Evolutionary conservation across 2,888 invertebrate species (phyloP).

Genomic region (Synergus umbraculus): DNA sequence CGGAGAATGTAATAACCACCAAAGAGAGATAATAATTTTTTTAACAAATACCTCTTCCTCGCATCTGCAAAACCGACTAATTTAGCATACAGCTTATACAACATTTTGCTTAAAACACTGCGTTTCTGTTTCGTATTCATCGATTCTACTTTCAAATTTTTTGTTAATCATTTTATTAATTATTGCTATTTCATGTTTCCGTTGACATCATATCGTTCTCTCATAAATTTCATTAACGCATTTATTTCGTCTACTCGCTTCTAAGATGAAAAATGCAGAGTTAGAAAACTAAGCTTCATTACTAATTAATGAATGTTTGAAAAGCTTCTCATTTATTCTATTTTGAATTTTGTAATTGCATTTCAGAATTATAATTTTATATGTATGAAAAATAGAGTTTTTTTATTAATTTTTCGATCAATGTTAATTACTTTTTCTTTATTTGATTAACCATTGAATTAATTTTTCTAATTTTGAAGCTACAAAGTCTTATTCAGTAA

Average conservation of each 20-base stretch:
- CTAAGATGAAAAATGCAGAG: neutral
- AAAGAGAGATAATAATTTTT: slow-evolving; percentile 7
- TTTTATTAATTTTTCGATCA: neutral
- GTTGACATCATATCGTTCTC: neutral
- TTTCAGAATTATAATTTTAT: neutral
- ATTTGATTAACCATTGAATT: neutral
- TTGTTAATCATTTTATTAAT: neutral
- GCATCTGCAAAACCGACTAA: slow-evolving; percentile 21
- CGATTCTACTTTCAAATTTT: neutral
- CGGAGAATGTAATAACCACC: slow-evolving; percentile 1
- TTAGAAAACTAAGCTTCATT: neutral
- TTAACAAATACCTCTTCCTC: neutral
- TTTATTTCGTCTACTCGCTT: slow-evolving; percentile 25
- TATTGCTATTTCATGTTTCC: slow-evolving; percentile 8
- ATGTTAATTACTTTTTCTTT: neutral
- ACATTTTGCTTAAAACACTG: slow-evolving; percentile 22
- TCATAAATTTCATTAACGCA: slow-evolving; percentile 15
- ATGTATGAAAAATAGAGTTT: neutral
- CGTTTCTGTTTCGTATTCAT: slow-evolving; percentile 21
- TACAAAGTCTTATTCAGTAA: neutral
- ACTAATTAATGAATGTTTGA: neutral
- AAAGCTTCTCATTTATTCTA: neutral
- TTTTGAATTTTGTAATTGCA: neutral
- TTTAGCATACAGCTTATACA: slow-evolving; percentile 21
- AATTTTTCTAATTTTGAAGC: neutral